phyloP scores from a whole-genome alignment of 2,888 invertebrate genomes.

The Chaetoderma sp. region DNA sequence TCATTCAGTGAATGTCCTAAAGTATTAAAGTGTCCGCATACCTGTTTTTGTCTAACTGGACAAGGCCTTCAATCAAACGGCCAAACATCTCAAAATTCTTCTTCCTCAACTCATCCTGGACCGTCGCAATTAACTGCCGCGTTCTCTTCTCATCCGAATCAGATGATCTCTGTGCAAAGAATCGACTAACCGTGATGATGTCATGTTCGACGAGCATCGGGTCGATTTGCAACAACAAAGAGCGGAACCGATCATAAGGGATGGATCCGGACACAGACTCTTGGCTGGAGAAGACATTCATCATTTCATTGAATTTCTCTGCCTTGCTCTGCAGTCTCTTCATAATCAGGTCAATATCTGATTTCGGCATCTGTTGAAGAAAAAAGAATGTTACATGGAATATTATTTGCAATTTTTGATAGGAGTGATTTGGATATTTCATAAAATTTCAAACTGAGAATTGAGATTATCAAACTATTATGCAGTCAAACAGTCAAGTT shows the following conservation, averaged over 20 bases:
- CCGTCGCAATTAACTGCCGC: conserved; percentile 52
- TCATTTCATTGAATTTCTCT: conserved; percentile 50
- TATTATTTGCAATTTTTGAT: background rate
- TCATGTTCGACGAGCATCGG: conserved; percentile 56
- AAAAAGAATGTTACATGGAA: conserved; percentile 8
- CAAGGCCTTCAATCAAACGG: conserved; percentile 54
- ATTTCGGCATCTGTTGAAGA: conserved; percentile 53
- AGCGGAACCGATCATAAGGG: conserved; percentile 51
- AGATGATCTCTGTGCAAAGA: conserved; percentile 48
- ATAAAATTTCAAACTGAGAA: too few species aligned
- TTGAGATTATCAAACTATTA: too few species aligned
- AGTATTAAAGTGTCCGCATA: conserved; percentile 34
- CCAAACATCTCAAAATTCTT: conserved; percentile 65
- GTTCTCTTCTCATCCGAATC: conserved; percentile 47
- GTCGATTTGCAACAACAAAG: conserved; percentile 48
- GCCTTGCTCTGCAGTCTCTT: conserved; percentile 43
- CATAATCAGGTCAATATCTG: conserved; percentile 52
- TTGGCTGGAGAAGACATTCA: conserved; percentile 55
- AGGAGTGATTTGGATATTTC: background rate
- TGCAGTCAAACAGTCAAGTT: too few species aligned
- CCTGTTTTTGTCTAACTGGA: conserved; percentile 59
- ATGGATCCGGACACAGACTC: conserved; percentile 47
- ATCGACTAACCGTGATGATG: conserved; percentile 61
- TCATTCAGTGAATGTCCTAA: background rate
- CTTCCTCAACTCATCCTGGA: conserved; percentile 65